Conservation (phyloP, 2,113 vertebrate genomes). For the Oryzias woworae region DNA sequence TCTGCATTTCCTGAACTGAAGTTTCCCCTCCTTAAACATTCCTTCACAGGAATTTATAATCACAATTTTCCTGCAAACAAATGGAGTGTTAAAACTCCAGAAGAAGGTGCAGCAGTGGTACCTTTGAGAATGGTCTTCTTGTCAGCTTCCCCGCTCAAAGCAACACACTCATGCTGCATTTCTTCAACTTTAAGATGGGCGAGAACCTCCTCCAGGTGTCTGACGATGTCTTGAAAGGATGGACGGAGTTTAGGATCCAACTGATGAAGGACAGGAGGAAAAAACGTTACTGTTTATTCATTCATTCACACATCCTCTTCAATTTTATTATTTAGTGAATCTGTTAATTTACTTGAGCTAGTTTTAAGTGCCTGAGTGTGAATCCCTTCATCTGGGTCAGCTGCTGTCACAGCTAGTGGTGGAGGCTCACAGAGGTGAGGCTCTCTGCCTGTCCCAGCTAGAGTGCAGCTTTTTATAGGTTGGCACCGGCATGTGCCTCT, state of each 20-base stretch:
- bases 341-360: no score
- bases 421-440: no score
- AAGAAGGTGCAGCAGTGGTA: slow-evolving; percentile 39
- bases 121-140: slow-evolving; percentile 84
- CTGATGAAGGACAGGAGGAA: slow-evolving; percentile 58
- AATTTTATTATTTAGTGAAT: no score
- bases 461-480: no score
- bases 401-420: no score
- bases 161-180: slow-evolving; percentile 77
- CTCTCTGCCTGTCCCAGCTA: no score
- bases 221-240: slow-evolving; percentile 87
- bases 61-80: slow-evolving; percentile 2
- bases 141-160: slow-evolving; percentile 74
- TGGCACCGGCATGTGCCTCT: no score
- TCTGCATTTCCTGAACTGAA: slow-evolving; percentile 4
- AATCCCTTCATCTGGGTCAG: no score
- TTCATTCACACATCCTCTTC: background rate
- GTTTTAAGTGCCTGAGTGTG: no score
- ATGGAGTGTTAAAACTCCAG: background rate
- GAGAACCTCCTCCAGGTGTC: slow-evolving; percentile 84
- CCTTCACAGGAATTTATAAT: slow-evolving; percentile 20
- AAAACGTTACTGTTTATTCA: background rate
- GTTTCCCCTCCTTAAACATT: background rate
- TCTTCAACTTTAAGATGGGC: slow-evolving; percentile 82
- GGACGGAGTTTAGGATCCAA: slow-evolving; percentile 96